Evolutionary conservation across 1,140 invertebrate species (phyloP).

Genomic region (Leptinotarsa undecemlineata): DNA sequence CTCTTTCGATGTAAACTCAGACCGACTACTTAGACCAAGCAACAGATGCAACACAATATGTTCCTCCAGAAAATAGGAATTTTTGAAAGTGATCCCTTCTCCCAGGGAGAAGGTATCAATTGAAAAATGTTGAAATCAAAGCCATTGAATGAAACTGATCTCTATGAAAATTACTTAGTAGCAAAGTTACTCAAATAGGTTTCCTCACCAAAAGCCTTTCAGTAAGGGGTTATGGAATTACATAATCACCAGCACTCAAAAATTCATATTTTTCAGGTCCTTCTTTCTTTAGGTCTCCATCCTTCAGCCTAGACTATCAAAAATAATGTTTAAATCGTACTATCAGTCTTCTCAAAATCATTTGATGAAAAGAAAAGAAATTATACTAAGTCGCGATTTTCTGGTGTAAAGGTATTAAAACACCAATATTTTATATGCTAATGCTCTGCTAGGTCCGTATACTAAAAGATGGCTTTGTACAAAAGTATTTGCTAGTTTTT

Average conservation of each 20-base stretch:
- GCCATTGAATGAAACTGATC: too few relatives aligned
- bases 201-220: too few relatives aligned
- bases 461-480: slow-evolving; percentile 49
- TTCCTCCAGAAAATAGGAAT: too few relatives aligned
- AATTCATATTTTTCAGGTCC: too few relatives aligned
- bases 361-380: slow-evolving; percentile 25
- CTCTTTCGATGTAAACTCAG: background rate
- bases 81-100: too few relatives aligned
- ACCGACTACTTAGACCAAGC: background rate
- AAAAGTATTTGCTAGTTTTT: slow-evolving; percentile 39
- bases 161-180: too few relatives aligned
- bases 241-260: too few relatives aligned
- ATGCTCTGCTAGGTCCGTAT: slow-evolving; percentile 39
- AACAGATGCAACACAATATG: background rate
- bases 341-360: slow-evolving; percentile 29
- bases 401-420: slow-evolving; percentile 46
- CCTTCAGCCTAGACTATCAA: slow-evolving; percentile 2
- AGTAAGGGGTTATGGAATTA: too few relatives aligned
- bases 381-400: slow-evolving; percentile 38
- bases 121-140: too few relatives aligned
- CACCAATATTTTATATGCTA: slow-evolving; percentile 37
- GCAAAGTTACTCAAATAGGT: too few relatives aligned
- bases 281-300: background rate
- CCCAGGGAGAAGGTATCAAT: too few relatives aligned
- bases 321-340: slow-evolving; percentile 10